Evolutionary conservation across 2,113 vertebrate species (phyloP).

Genomic region (Bubo scandiacus): DNA sequence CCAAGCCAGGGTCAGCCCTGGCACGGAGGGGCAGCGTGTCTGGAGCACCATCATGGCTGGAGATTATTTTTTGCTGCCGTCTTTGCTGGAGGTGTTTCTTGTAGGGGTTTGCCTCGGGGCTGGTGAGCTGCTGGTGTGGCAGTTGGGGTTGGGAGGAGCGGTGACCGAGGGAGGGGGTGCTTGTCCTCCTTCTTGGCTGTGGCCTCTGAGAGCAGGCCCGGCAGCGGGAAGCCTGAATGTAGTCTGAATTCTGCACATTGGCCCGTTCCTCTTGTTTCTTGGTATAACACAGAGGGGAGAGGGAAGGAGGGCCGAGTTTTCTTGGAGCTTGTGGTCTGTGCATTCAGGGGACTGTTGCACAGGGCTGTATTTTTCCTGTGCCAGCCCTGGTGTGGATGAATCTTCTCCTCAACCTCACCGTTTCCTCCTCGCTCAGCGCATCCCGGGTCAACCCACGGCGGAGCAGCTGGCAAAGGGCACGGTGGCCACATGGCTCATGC

Average conservation of each 20-base stretch:
- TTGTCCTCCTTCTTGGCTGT: background rate
- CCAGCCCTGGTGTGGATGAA: background rate
- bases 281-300: background rate
- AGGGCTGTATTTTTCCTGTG: background rate
- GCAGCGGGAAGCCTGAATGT: fast-evolving
- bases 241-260: background rate
- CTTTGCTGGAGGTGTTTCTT: background rate
- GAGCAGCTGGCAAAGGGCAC: slow-evolving; percentile 2
- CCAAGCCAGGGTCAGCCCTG: background rate
- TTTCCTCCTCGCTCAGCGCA: background rate
- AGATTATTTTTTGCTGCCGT: background rate
- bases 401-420: background rate
- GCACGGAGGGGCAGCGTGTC: background rate
- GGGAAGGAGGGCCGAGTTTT: background rate
- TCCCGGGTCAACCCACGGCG: background rate
- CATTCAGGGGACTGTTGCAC: fast-evolving
- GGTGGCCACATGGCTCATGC: background rate
- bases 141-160: background rate
- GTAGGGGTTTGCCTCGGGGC: background rate
- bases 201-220: background rate
- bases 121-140: background rate
- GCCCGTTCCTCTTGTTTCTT: background rate
- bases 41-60: fast-evolving
- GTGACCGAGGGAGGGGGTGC: background rate
- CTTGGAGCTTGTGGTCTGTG: background rate